Base-by-base conservation (phyloP, 2,113 vertebrate genomes). In the Rissa tridactyla region DNA sequence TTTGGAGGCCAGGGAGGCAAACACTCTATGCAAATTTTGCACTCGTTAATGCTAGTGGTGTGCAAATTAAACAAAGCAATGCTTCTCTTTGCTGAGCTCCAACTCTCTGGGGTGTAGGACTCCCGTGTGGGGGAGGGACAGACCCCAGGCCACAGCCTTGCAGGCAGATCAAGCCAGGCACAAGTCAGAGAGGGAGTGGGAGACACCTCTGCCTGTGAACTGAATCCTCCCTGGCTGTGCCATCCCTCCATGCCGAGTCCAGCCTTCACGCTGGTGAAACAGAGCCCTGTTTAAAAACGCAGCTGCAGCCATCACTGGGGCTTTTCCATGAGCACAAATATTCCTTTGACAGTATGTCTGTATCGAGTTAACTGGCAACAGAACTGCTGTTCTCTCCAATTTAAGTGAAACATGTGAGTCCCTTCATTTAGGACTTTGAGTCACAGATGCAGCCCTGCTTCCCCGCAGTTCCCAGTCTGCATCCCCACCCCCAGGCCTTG, bases 301-400 rank as follows among this genome's bases (percentile, higher is more conserved):
- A 96, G 89, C 95, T 94, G 94, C 93, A 88, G 44, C 64, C 70
- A 78, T 76, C 75, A 73, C 46, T 4, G 5, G 15, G 44, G 23
- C 70, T 93, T 92, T 95, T 61, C 65, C 83, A 32, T 5, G 86
- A 90, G 57, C 42, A 97, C 83, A 96, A 94, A 94, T 95, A 94
- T 94, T 96, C 72, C 92, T 95, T 95, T 96, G 93, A 95, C 88
- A 85, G 87, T 23, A 68, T 72, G 68, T 84, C 92, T 91, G 66
- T 77, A 82, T n/a, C 3, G 6, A 95, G 76, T 75, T 92, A 88
- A 91, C 83, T 81, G 81, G 68, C 26, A 89, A 95, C 52, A 93
- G 55, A 93, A 86, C 61, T 88, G 71, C 78, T 77, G 82, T 82
- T 94, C 79, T 88, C 58, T 90, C 32, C 65, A 65, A 51, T 57